Evolutionary conservation across 1,140 invertebrate genomes (phyloP).

Genomic region (Prorops nasuta): DNA sequence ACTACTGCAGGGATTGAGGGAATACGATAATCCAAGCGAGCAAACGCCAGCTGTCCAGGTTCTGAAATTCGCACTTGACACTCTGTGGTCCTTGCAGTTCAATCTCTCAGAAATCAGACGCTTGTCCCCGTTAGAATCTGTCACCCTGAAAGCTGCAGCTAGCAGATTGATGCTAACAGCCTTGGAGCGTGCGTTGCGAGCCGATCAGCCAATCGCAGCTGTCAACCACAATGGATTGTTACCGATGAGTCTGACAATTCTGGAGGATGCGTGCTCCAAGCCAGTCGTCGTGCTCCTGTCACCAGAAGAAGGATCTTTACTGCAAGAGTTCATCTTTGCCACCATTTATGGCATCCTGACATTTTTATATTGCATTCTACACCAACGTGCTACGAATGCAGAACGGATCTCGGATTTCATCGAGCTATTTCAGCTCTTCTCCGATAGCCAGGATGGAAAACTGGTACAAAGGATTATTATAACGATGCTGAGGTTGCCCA

Average conservation of each 20-base stretch:
- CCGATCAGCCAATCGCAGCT: constrained; percentile 60
- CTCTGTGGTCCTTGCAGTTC: constrained; percentile 63
- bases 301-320: constrained; percentile 45
- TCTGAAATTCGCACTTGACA: constrained; percentile 63
- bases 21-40: constrained; percentile 59
- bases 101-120: constrained; percentile 43
- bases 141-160: constrained; percentile 60
- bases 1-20: constrained; percentile 61
- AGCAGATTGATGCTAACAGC: constrained; percentile 61
- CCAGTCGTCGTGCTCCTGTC: constrained; percentile 20
- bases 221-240: constrained; percentile 64
- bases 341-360: constrained; percentile 61
- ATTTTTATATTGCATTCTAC: constrained; percentile 62
- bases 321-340: constrained; percentile 65
- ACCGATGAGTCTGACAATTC: constrained; percentile 61
- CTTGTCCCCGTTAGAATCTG: constrained; percentile 35
- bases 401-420: constrained; percentile 63
- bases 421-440: constrained; percentile 63
- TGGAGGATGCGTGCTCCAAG: constrained; percentile 58
- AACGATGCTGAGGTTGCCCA: constrained; percentile 58
- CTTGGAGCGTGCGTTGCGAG: constrained; percentile 59
- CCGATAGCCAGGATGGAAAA: constrained; percentile 61
- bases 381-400: constrained; percentile 53
- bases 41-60: constrained; percentile 61
- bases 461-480: constrained; percentile 61